These are phyloP conservation scores for Anagrus nilaparvatae DNA, from an alignment of 1,140 invertebrate genomes.

Conservation along the genomic window DNA sequence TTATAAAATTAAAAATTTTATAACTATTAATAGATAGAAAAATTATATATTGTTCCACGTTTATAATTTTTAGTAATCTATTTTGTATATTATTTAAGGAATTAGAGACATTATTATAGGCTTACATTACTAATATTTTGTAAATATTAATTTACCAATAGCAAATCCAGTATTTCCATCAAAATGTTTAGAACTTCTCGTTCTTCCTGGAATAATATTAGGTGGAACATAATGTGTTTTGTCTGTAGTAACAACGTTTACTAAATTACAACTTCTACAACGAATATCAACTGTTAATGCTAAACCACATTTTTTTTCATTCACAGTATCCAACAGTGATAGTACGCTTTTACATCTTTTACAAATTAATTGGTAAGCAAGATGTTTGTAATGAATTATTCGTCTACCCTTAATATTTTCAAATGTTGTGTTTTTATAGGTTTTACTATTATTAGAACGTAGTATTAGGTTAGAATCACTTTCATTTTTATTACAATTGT, in stretches of 20 bases:
- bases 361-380: background rate
- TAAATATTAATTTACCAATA: background rate
- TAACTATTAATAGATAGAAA: too few species aligned
- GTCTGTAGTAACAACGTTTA: background rate
- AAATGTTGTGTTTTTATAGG: background rate
- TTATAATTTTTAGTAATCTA: too few species aligned
- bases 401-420: background rate
- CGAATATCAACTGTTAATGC: background rate
- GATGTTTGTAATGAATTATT: slow-evolving; percentile 1
- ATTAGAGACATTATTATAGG: too few species aligned
- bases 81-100: too few species aligned
- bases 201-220: too few species aligned
- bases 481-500: background rate
- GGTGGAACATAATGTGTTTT: too few species aligned
- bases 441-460: background rate
- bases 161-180: background rate
- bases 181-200: background rate
- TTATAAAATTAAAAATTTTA: too few species aligned
- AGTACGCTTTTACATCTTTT: background rate
- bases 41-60: too few species aligned
- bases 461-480: background rate
- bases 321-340: background rate
- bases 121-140: too few species aligned
- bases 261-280: background rate
- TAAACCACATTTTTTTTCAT: background rate